Evolutionary conservation across 53 echinoderm and acorn worm genomes (phyloP), one percentile per base, ranked within the genome.

Genomic region (Actinopyga echinites): DNA sequence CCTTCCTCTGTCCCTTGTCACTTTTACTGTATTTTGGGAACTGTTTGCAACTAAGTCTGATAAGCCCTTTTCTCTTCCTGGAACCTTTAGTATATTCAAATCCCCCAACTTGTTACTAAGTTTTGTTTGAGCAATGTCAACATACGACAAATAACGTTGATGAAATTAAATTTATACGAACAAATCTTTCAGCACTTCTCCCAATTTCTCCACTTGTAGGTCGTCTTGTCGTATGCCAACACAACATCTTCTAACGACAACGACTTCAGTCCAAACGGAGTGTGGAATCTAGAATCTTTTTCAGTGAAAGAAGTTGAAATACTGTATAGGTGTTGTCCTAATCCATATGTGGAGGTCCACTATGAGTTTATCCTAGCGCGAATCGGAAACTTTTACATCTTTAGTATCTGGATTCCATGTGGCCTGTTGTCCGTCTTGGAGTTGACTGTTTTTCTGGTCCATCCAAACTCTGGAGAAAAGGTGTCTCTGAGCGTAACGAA

Each of bases 401-500:
- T 80, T 61, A 61, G 60, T 22, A 80, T 80, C 9, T 80, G 81
- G 81, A 61, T 80, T 6, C 81, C 81, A 1, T 80, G 60, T 20
- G 44, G 32, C 1, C 63, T 80, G 25, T n/a, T 80, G 4, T 80
- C 81, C 13, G 9, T 80, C 1, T 10, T 80, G 81, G 81, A 61
- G 30, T 30, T 80, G 33, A 42, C 81, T 13, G 81, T 80, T 0
- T 80, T 80, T 24, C 17, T 80, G 19, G 38, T 80, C 21, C 81
- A 80, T 61, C 81, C 81, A 6, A 44, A 59, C 29, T 80, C 81
- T 6, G 81, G 81, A 24, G 81, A 80, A 38, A 80, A 61, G 43
- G 60, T 80, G 22, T 34, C 81, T 19, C 62, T 80, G 57, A 80
- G 81, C 38, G 81, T 80, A 11, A 80, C 38, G 36, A 80, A 80